Percentiles rank a stretch among this genome's conserved stretches.
phyloP scores from a whole-genome alignment of 2,797 vertebrate genomes.

The Microtus californicus region DNA sequence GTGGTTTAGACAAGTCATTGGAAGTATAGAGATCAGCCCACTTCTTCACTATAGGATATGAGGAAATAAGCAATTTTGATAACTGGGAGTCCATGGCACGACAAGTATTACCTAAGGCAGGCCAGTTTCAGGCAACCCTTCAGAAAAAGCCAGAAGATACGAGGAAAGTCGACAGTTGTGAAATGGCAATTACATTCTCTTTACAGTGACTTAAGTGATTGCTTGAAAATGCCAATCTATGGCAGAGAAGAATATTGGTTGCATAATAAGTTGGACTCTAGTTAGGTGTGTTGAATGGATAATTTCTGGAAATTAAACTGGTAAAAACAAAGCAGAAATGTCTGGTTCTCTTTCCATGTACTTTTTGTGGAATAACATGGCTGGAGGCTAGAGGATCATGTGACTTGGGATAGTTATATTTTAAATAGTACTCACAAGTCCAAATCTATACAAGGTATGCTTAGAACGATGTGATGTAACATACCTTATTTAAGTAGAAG shows the following conservation, averaged over 20 bases:
- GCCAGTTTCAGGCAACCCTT: not conserved
- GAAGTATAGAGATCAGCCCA: not conserved
- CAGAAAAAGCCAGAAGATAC: not conserved
- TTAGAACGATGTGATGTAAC: not conserved
- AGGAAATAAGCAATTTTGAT: constrained; percentile 18
- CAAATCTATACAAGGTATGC: not conserved
- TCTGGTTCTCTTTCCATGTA: constrained; percentile 20
- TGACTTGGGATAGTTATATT: not conserved
- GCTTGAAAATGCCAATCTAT: not conserved
- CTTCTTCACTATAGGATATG: not conserved
- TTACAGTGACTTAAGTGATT: not conserved
- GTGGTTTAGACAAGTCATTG: not conserved
- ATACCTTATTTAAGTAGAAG: not conserved
- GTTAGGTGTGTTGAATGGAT: not conserved
- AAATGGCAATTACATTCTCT: not conserved
- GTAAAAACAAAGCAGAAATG: constrained; percentile 11
- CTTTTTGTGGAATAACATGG: not conserved
- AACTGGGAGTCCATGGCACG: not conserved
- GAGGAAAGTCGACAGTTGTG: not conserved
- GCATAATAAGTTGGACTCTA: not conserved
- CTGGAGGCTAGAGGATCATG: not conserved
- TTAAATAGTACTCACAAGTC: not conserved
- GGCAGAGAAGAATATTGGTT: constrained; percentile 12
- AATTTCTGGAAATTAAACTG: not conserved
- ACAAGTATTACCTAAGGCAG: not conserved